Percentiles rank a stretch among this genome's conserved stretches.
Evolutionary conservation across 2,797 vertebrate species (phyloP).

Genomic region (Pteronotus mesoamericanus): DNA sequence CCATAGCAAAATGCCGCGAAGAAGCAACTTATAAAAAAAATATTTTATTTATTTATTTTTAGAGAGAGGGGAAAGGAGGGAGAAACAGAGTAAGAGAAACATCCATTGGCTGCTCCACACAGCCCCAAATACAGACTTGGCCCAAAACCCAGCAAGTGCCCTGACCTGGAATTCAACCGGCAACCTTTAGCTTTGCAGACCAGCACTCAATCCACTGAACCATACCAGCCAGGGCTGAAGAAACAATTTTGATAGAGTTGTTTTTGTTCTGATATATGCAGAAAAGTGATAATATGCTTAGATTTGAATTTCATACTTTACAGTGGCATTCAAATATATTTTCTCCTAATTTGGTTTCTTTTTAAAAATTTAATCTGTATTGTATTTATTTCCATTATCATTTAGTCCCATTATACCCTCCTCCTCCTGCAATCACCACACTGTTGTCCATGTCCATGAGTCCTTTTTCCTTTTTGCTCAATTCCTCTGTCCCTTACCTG

Average conservation of each 20-base stretch:
- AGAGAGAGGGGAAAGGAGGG: no score
- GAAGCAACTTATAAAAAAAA: not conserved
- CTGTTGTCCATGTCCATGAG: not conserved
- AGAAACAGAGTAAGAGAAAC: no score
- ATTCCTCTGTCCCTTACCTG: not conserved
- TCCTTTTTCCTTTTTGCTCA: no score
- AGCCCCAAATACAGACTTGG: no score
- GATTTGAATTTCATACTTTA: not conserved
- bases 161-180: no score
- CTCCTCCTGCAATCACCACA: not conserved
- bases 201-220: no score
- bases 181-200: no score
- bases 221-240: no score
- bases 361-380: not conserved
- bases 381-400: not conserved
- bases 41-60: no score
- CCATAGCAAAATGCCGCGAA: not conserved
- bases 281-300: not conserved
- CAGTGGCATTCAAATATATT: not conserved
- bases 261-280: slow-evolving; percentile 3
- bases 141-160: no score
- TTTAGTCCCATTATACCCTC: not conserved
- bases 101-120: no score
- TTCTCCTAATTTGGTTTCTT: not conserved
- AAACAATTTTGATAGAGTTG: not conserved